A percentile compares a stretch with the other conserved stretches of the same genome.
phyloP scores from a whole-genome alignment of 2,888 invertebrate genomes.

The Xanthia togata region DNA sequence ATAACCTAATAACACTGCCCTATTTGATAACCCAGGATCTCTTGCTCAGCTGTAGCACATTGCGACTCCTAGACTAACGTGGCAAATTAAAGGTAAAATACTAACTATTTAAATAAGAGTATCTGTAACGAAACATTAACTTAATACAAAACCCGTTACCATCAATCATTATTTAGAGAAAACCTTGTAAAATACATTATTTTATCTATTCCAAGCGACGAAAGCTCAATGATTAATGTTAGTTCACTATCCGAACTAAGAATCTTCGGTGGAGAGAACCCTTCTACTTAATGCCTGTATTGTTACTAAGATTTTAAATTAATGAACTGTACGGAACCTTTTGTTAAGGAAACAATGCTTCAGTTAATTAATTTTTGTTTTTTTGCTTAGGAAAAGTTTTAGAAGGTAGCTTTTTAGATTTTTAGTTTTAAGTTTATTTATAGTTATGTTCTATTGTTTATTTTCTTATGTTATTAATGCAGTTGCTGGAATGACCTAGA shows the following conservation, averaged over 20 bases:
- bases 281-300: conserved; percentile 64
- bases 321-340: conserved; percentile 72
- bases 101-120: neutral
- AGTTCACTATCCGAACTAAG: conserved; percentile 56
- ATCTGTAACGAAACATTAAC: conserved; percentile 43
- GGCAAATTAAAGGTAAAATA: neutral
- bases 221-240: conserved; percentile 63
- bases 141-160: conserved; percentile 23
- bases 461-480: neutral
- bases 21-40: no score
- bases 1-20: no score
- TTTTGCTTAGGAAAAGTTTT: conserved; percentile 4
- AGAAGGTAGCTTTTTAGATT: conserved; percentile 16
- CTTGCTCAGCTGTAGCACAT: no score
- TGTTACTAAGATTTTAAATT: conserved; percentile 80
- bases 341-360: conserved; percentile 74
- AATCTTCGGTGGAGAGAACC: conserved; percentile 55
- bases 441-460: neutral
- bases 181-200: conserved; percentile 57
- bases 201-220: conserved; percentile 55
- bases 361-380: conserved; percentile 68
- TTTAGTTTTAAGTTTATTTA: neutral
- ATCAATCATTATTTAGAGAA: conserved; percentile 63
- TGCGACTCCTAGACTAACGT: no score
- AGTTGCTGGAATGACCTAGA: no score